A percentile compares a stretch with the other conserved stretches of the same genome.
These are phyloP conservation scores for Drosophila miranda DNA, from an alignment of 1,140 invertebrate species.

Conservation along the genomic window DNA sequence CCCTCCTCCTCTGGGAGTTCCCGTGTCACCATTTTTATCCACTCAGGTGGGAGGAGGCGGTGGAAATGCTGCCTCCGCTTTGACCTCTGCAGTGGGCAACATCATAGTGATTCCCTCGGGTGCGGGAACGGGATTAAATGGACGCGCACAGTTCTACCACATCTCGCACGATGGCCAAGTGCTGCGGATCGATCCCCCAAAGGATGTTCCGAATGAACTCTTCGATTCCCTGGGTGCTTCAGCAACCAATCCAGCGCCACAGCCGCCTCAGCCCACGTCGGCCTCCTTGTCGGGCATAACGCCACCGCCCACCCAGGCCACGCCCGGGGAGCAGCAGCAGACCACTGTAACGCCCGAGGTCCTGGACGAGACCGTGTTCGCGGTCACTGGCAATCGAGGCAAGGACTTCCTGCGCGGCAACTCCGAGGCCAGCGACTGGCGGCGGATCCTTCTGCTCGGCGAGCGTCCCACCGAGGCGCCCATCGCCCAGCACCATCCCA, in stretches of 20 bases:
- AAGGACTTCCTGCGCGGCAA: slow-evolving; percentile 46
- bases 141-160: slow-evolving; percentile 56
- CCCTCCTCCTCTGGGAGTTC: slow-evolving; percentile 12
- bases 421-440: slow-evolving; percentile 58
- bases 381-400: slow-evolving; percentile 24
- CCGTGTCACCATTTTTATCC: slow-evolving; percentile 31
- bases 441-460: slow-evolving; percentile 55
- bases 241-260: slow-evolving; percentile 1
- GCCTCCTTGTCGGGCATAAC: slow-evolving; percentile 45
- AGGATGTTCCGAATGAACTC: slow-evolving; percentile 45
- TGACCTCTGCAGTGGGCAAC: slow-evolving; percentile 56
- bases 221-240: slow-evolving; percentile 31
- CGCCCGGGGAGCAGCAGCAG: slow-evolving; percentile 5
- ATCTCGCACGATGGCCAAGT: slow-evolving; percentile 62
- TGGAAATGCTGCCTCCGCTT: slow-evolving; percentile 3
- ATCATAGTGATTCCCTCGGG: slow-evolving; percentile 57
- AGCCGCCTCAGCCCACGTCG: slow-evolving; percentile 39
- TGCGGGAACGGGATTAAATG: slow-evolving; percentile 18
- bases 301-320: slow-evolving; percentile 46
- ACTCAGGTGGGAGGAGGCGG: slow-evolving; percentile 17
- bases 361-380: slow-evolving; percentile 52
- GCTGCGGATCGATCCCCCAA: slow-evolving; percentile 51
- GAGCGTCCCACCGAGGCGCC: slow-evolving; percentile 26
- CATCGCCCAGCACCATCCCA: slow-evolving; percentile 15
- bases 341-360: slow-evolving; percentile 34